Evolutionary conservation across 2,888 invertebrate species (phyloP), one percentile per base, ranked within the genome.

Genomic region (Boloria selene): DNA sequence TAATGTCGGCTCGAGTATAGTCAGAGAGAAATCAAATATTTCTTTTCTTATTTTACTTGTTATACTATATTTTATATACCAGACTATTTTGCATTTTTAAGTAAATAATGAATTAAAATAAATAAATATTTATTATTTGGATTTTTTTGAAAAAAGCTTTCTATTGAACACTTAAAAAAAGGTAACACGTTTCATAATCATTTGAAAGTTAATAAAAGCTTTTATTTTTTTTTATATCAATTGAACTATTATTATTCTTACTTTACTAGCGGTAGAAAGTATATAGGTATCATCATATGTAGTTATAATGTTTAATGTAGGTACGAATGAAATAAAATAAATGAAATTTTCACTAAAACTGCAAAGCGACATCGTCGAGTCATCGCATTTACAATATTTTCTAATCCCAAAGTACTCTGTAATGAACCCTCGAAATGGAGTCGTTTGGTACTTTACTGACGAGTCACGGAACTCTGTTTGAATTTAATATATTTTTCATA

Each of bases 401-500:
- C 44, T 55, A 4, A 1, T 42, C 31, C 38, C 47, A 59, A 58
- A 52, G 60, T 79, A 69, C 82, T 86, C 91, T 91, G 75, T 73
- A 77, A 53, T 63, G 74, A 80, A 86, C 90, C 91, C 90, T 84
- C 85, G 81, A 85, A 88, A 91, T 90, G 83, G 83, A 91, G 90
- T 88, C 88, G 89, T 90, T 88, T 80, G 83, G 84, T 87, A 89
- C 88, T 90, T 90, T 89, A 87, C 90, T 90, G 90, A 88, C 90
- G 90, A 91, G 91, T 92, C 91, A 90, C 90, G 91, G 85, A 84
- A 85, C 85, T 85, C 81, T 79, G 87, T 86, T 87, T 87, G 90
- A 89, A 88, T 91, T 90, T 92, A 90, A 91, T 91, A 90, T 87
- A 91, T 90, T 90, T 91, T 91, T 91, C 88, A 90, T 91, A 90